Percentiles rank a stretch among this genome's conserved stretches.
phyloP scores from a whole-genome alignment of 2,113 vertebrate genomes.

The Peromyscus californicus region DNA sequence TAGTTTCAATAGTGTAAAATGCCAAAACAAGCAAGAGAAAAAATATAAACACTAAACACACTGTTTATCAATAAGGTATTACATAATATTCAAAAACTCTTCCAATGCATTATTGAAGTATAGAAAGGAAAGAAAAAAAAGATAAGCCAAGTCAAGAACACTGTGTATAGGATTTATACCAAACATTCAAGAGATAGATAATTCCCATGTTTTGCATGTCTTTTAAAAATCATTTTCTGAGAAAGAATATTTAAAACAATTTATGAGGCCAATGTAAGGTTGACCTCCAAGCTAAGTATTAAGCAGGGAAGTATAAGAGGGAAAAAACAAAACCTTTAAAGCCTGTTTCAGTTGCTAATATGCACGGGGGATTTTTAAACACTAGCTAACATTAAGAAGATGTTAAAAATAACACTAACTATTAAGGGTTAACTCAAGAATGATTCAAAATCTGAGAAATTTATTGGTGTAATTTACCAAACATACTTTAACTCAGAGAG shows the following conservation, averaged over 20 bases:
- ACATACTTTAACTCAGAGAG: neutral
- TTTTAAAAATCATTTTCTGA: neutral
- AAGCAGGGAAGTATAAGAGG: neutral
- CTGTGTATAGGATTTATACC: neutral
- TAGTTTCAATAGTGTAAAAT: neutral
- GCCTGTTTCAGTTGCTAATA: neutral
- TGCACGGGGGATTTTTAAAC: neutral
- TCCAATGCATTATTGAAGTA: neutral
- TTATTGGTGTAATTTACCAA: neutral
- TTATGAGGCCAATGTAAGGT: neutral
- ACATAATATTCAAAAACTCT: conserved; percentile 1
- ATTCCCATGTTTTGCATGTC: neutral
- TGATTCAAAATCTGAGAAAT: neutral
- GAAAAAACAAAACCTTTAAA: neutral
- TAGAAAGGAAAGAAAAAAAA: neutral
- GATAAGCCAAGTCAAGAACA: neutral
- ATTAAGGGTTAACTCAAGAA: neutral
- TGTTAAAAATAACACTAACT: neutral
- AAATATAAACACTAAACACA: neutral
- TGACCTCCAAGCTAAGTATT: neutral
- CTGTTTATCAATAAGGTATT: neutral
- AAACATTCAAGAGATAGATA: neutral
- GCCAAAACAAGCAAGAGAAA: neutral
- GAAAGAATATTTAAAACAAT: neutral
- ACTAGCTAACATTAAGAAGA: neutral